phyloP scores from a whole-genome alignment of 2,888 invertebrate genomes.

The Altica lythri region DNA sequence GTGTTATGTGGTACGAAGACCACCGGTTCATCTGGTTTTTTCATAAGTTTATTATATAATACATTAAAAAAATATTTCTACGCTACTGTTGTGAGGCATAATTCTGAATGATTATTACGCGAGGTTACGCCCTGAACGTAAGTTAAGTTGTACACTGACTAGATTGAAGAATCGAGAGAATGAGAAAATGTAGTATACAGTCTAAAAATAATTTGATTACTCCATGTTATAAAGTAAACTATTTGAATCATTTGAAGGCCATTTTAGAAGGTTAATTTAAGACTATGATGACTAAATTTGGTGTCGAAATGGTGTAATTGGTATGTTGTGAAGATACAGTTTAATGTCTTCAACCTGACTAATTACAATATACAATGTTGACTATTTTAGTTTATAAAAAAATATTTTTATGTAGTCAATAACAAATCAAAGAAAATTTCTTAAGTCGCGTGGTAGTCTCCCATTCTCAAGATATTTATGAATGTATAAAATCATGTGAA shows the following conservation, averaged over 20 bases:
- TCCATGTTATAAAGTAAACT: constrained; percentile 5
- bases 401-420: background rate
- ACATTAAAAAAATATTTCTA: too few species aligned
- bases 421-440: background rate
- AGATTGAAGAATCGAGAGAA: constrained; percentile 1
- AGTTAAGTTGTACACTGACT: background rate
- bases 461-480: background rate
- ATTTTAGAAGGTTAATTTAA: constrained; percentile 13
- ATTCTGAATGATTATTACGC: background rate
- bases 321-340: too few species aligned
- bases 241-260: constrained; percentile 9
- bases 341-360: too few species aligned
- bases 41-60: constrained; percentile 1
- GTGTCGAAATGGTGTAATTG: too few species aligned
- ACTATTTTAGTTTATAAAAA: too few species aligned
- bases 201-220: constrained; percentile 7
- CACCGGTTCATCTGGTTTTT: background rate
- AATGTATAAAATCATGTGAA: background rate
- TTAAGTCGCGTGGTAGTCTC: constrained; percentile 1
- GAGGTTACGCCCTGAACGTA: background rate
- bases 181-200: too few species aligned
- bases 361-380: too few species aligned
- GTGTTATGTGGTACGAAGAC: background rate
- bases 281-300: constrained; percentile 8
- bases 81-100: background rate